Evolutionary conservation across 2,113 vertebrate species (phyloP).

Genomic region (Thunnus thynnus): DNA sequence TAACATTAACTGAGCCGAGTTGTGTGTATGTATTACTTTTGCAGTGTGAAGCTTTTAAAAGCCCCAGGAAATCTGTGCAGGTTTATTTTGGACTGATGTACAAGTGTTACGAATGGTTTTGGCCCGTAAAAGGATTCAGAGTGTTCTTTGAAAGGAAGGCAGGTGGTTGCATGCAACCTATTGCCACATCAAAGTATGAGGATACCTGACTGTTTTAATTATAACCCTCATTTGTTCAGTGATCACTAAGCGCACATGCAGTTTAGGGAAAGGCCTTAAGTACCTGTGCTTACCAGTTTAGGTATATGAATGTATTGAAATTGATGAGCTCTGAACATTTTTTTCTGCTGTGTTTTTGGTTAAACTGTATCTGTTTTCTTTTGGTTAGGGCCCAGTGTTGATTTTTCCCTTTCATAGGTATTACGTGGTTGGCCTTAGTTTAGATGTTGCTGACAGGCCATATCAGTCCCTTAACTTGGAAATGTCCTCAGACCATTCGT

Average conservation of each 20-base stretch:
- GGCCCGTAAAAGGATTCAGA: not conserved
- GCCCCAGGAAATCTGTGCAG: too few species aligned
- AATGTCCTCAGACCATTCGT: not conserved
- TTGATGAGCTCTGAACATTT: not conserved
- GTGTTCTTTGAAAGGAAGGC: conserved; percentile 1
- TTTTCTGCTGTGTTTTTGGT: too few species aligned
- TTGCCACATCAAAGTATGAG: conserved; percentile 16
- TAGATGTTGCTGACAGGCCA: not conserved
- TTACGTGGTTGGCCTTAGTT: too few species aligned
- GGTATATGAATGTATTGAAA: not conserved
- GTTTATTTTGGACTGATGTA: not conserved
- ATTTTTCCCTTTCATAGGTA: not conserved
- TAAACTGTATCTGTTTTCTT: too few species aligned
- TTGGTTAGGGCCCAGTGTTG: not conserved
- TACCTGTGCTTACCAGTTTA: not conserved
- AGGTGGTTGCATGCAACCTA: conserved; percentile 29
- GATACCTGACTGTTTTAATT: conserved; percentile 6
- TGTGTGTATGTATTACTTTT: not conserved
- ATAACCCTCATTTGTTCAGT: conserved; percentile 7
- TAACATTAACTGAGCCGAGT: not conserved
- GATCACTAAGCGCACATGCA: not conserved
- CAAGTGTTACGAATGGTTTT: not conserved
- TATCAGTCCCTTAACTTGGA: not conserved
- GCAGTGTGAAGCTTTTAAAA: not conserved
- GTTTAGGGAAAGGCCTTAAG: not conserved